These are phyloP conservation scores for Danio albolineatus DNA, from an alignment of 2,797 vertebrate species.

Conservation along the genomic window DNA sequence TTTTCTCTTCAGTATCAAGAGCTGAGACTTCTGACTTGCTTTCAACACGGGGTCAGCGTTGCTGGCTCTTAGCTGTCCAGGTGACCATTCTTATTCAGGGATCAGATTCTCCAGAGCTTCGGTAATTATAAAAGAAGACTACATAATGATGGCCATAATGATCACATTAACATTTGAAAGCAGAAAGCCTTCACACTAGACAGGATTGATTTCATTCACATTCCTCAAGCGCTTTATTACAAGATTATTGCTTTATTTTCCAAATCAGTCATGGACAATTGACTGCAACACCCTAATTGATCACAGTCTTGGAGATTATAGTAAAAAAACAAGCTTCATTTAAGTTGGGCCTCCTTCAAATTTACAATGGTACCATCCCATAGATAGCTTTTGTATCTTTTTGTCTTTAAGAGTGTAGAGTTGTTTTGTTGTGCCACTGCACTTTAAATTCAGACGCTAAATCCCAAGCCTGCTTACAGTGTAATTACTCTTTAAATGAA, in stretches of 20 bases:
- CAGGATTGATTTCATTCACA: slow-evolving; percentile 38
- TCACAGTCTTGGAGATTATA: not conserved
- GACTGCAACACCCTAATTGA: slow-evolving; percentile 25
- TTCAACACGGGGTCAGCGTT: slow-evolving; percentile 19
- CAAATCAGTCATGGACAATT: slow-evolving; percentile 1
- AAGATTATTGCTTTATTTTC: slow-evolving; percentile 36
- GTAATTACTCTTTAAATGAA: slow-evolving; percentile 12
- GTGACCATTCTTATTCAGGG: not conserved
- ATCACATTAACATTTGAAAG: slow-evolving; percentile 44
- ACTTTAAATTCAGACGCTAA: not conserved
- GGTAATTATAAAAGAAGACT: slow-evolving; percentile 35
- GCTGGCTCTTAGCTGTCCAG: slow-evolving; percentile 22
- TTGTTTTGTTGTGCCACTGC: not conserved
- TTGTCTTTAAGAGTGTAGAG: no score
- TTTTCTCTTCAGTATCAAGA: slow-evolving; percentile 3
- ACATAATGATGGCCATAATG: slow-evolving; percentile 34
- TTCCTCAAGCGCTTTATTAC: slow-evolving; percentile 19
- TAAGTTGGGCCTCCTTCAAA: not conserved
- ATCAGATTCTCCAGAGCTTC: slow-evolving; percentile 15
- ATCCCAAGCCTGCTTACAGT: not conserved
- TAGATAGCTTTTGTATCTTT: no score
- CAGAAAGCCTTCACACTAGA: slow-evolving; percentile 10
- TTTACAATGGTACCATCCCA: not conserved
- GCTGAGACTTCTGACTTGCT: not conserved
- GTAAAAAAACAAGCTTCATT: not conserved